phyloP scores from a whole-genome alignment of 2,113 vertebrate species.

The Syngnathus scovelli region DNA sequence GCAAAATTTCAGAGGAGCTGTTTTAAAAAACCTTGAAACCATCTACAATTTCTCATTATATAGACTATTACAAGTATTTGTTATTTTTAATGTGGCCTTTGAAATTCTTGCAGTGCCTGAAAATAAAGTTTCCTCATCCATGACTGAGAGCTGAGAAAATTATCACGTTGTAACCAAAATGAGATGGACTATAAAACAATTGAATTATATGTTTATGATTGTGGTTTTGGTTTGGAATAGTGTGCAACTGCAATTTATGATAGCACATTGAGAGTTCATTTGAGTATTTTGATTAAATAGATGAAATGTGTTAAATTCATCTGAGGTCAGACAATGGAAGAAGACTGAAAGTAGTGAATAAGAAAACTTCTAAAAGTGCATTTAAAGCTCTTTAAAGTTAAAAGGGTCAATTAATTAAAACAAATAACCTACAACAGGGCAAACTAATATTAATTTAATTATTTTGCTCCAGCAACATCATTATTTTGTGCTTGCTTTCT shows the following conservation, averaged over 20 bases:
- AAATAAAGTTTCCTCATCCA: not conserved
- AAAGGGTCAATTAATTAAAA: too few species aligned
- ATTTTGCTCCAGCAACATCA: not conserved
- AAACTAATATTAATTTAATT: not conserved
- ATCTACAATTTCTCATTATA: not conserved
- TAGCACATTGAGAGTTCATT: too few species aligned
- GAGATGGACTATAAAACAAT: too few species aligned
- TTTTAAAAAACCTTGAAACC: not conserved
- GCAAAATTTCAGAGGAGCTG: not conserved
- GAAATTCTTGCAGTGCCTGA: not conserved
- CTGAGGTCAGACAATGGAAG: too few species aligned
- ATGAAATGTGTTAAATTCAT: too few species aligned
- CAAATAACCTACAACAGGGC: too few species aligned
- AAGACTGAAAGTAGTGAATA: too few species aligned
- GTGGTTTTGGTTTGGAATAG: not conserved
- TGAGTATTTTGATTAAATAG: too few species aligned
- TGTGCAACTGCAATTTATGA: not conserved
- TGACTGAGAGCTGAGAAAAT: not conserved
- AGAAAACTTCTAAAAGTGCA: too few species aligned
- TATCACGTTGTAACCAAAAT: too few species aligned
- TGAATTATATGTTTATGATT: not conserved
- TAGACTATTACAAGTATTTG: not conserved
- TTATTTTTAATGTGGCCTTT: not conserved
- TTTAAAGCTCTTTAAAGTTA: too few species aligned
- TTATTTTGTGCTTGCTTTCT: too few species aligned